These are phyloP conservation scores for Sarcophaga bullata DNA, from an alignment of 1,140 invertebrate genomes.

Conservation along the genomic window DNA sequence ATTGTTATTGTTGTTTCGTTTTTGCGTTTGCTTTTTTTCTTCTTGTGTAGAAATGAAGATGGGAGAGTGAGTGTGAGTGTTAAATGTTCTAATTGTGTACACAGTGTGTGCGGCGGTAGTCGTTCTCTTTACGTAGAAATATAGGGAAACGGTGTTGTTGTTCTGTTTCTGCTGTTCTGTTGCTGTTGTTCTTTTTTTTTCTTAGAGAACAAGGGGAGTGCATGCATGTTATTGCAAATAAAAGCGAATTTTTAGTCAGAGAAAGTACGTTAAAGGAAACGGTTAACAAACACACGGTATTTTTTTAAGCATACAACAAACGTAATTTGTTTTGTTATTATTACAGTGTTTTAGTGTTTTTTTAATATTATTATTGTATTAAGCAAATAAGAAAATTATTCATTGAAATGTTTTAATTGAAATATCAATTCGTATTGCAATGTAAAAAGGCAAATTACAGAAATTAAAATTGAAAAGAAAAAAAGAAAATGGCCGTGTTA, in stretches of 20 bases:
- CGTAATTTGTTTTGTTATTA: background rate
- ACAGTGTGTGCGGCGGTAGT: too few species aligned
- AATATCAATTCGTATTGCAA: too few species aligned
- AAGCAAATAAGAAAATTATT: too few species aligned
- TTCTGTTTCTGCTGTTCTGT: background rate
- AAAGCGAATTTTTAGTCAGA: slow-evolving; percentile 31
- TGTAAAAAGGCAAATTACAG: too few species aligned
- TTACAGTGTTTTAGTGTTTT: background rate
- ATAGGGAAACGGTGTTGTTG: too few species aligned
- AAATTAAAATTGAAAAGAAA: too few species aligned
- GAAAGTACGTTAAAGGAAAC: slow-evolving; percentile 32
- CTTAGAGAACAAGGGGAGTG: background rate
- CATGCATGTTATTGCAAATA: slow-evolving; percentile 21
- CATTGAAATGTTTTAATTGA: too few species aligned
- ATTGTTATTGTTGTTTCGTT: too few species aligned
- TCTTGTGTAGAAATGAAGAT: background rate
- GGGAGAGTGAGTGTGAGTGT: background rate
- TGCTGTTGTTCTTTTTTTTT: background rate
- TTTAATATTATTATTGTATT: background rate
- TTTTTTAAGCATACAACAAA: too few species aligned
- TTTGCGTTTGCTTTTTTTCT: too few species aligned
- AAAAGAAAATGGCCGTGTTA: too few species aligned
- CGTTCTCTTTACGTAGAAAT: too few species aligned
- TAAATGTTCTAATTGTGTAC: background rate
- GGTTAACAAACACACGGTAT: slow-evolving; percentile 32